phyloP scores from a whole-genome alignment of 2,113 vertebrate genomes.

The Neodontobutis hainanensis region DNA sequence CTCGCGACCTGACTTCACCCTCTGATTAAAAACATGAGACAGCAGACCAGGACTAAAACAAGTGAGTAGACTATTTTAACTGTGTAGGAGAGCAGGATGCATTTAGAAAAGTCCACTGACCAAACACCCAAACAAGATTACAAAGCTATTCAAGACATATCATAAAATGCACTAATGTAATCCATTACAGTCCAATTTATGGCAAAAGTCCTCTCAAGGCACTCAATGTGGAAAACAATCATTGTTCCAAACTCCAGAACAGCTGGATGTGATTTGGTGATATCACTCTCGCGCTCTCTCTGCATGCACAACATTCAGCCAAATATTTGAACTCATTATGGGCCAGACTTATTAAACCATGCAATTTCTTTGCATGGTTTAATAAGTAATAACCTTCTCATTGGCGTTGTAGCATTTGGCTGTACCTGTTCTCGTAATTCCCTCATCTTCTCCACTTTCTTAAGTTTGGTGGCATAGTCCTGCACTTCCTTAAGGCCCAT shows the following conservation, averaged over 20 bases:
- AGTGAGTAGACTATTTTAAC: no score
- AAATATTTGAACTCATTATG: no score
- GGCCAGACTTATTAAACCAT: no score
- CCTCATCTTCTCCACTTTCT: conserved; percentile 95
- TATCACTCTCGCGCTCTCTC: conserved; percentile 16
- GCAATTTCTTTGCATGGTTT: no score
- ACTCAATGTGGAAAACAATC: background rate
- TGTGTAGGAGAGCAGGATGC: no score
- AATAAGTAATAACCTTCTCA: no score
- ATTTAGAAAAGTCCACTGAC: no score
- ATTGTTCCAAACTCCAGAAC: conserved; percentile 36
- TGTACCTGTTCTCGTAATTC: conserved; percentile 92
- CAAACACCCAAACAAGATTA: no score
- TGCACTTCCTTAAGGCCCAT: conserved; percentile 94
- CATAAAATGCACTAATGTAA: no score
- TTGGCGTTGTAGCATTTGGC: no score
- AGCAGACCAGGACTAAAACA: background rate
- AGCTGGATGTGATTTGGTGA: conserved; percentile 63
- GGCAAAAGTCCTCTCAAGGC: background rate
- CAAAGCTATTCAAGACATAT: no score
- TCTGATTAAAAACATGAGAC: conserved; percentile 70
- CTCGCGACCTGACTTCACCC: conserved; percentile 89
- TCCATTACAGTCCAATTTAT: background rate
- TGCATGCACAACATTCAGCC: conserved; percentile 17
- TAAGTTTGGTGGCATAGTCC: conserved; percentile 91